A percentile compares a stretch with the other conserved stretches of the same genome.
Evolutionary conservation across 2,113 vertebrate species (phyloP).

Genomic region (Ceratotherium simum): DNA sequence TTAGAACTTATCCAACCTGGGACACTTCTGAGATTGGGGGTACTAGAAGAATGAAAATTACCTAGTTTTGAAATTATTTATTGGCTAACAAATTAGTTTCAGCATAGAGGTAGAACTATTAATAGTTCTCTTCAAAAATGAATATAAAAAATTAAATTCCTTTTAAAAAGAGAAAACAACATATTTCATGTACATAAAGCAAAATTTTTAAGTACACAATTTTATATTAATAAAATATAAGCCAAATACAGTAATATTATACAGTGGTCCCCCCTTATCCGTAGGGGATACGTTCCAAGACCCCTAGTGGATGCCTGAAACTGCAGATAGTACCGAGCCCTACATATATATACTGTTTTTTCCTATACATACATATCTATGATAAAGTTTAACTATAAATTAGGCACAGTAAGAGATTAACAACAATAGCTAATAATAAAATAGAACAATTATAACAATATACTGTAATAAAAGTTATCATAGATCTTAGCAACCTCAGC

Average conservation of each 20-base stretch:
- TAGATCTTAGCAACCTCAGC: too few relatives aligned
- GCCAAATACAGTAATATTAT: background rate
- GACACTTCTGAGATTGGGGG: background rate
- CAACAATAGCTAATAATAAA: too few relatives aligned
- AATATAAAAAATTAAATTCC: constrained; percentile 7
- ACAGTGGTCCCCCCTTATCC: too few relatives aligned
- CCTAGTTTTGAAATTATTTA: background rate
- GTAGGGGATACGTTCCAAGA: too few relatives aligned
- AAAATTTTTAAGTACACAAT: background rate
- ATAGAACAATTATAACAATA: too few relatives aligned
- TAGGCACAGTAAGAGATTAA: too few relatives aligned
- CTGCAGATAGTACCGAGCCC: too few relatives aligned
- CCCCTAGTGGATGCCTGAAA: too few relatives aligned
- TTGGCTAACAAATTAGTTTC: constrained; percentile 12
- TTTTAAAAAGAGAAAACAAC: background rate
- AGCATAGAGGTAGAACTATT: background rate
- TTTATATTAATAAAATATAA: constrained; percentile 22
- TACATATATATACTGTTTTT: too few relatives aligned
- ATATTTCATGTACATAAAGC: background rate
- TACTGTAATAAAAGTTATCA: too few relatives aligned
- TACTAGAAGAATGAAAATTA: background rate
- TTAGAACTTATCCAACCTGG: background rate
- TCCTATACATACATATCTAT: too few relatives aligned
- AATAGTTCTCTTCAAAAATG: constrained; percentile 6
- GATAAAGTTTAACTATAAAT: too few relatives aligned